phyloP scores from a whole-genome alignment of 1,140 invertebrate species.

The Drosophila burlai region DNA sequence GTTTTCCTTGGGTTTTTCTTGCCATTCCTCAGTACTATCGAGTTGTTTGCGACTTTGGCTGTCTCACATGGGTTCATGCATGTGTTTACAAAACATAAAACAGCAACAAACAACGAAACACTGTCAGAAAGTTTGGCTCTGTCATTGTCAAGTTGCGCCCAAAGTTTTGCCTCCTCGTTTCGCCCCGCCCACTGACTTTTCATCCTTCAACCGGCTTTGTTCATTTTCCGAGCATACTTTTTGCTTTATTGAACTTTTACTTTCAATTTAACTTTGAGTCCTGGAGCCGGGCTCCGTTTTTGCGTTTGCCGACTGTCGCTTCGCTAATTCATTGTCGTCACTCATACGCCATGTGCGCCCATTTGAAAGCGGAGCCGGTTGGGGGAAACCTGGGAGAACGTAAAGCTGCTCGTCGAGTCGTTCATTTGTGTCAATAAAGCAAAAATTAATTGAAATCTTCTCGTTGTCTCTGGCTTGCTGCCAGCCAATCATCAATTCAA shows the following conservation, averaged over 20 bases:
- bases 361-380: conserved; percentile 17
- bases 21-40: conserved; percentile 19
- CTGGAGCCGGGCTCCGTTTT: conserved; percentile 28
- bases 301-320: conserved; percentile 24
- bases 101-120: conserved; percentile 55
- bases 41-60: conserved; percentile 62
- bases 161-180: conserved; percentile 51
- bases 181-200: conserved; percentile 6
- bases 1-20: conserved; percentile 17
- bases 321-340: conserved; percentile 70
- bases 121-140: conserved; percentile 72
- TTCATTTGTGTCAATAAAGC: conserved; percentile 74
- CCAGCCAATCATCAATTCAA: conserved; percentile 74
- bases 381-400: neutral
- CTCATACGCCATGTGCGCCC: conserved; percentile 67
- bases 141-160: conserved; percentile 75
- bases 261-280: conserved; percentile 80
- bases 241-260: conserved; percentile 80
- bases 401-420: conserved; percentile 27
- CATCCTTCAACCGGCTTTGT: conserved; percentile 27
- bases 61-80: conserved; percentile 63
- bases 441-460: conserved; percentile 81
- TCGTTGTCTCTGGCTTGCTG: conserved; percentile 24
- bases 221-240: conserved; percentile 57
- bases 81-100: conserved; percentile 77